A percentile compares a stretch with the other conserved stretches of the same genome.
Evolutionary conservation across 2,888 invertebrate species (phyloP).

Genomic region (Camptogramma bilineatum): DNA sequence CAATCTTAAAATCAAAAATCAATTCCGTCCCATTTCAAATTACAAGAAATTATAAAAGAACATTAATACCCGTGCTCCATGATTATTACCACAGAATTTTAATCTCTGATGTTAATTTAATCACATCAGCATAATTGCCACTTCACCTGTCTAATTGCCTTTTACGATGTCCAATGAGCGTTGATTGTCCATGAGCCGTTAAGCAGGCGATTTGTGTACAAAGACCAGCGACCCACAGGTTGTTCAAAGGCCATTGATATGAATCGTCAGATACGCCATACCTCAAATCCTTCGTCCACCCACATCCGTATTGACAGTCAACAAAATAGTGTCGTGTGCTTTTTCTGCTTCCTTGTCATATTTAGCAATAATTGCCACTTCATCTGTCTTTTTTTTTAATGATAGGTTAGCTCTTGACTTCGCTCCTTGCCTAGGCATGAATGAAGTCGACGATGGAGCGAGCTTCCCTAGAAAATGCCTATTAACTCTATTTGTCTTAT

Average conservation of each 20-base stretch:
- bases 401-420: too few species aligned
- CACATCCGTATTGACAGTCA: too few species aligned
- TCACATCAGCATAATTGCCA: constrained; percentile 36
- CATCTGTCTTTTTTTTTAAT: too few species aligned
- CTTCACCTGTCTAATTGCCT: constrained; percentile 35
- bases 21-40: not conserved
- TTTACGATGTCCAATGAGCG: constrained; percentile 31
- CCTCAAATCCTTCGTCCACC: too few species aligned
- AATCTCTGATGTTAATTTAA: constrained; percentile 27
- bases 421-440: too few species aligned
- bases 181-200: constrained; percentile 30
- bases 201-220: constrained; percentile 27
- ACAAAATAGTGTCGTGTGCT: too few species aligned
- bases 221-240: constrained; percentile 20
- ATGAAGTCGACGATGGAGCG: too few species aligned
- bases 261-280: too few species aligned
- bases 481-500: too few species aligned
- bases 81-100: constrained; percentile 8
- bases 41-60: not conserved
- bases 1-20: not conserved
- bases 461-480: too few species aligned
- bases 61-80: constrained; percentile 58
- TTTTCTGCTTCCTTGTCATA: too few species aligned
- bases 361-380: too few species aligned
- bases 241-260: not conserved